A percentile compares a stretch with the other conserved stretches of the same genome.
Conservation (phyloP, 1,140 invertebrate species). For the Platyura marginata region DNA sequence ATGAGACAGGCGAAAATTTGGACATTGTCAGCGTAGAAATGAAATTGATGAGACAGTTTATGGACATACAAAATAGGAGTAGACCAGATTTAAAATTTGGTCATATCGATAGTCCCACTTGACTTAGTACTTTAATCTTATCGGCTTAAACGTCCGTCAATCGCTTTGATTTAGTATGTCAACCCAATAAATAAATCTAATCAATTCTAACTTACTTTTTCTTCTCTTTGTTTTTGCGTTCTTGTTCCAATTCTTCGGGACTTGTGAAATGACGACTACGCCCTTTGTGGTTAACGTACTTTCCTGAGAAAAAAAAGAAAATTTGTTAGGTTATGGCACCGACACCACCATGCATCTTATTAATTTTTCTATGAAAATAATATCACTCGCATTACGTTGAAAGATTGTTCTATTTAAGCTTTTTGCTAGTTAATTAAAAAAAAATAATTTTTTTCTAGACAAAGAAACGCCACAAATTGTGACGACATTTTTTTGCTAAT, state of each 20-base stretch:
- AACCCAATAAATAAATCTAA: slow-evolving; percentile 5
- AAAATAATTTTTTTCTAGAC: no score
- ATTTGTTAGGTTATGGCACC: no score
- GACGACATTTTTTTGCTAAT: no score
- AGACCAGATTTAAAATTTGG: neutral
- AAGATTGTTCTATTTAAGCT: no score
- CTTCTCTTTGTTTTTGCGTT: slow-evolving; percentile 54
- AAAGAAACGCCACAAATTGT: no score
- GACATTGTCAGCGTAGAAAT: neutral
- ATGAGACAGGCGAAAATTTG: neutral
- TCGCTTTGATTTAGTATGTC: neutral
- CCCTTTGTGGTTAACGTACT: slow-evolving; percentile 82
- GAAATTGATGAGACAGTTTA: neutral
- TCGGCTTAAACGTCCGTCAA: neutral
- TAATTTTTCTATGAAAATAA: no score
- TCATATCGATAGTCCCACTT: neutral
- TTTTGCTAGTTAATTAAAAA: no score
- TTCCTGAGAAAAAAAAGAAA: slow-evolving; percentile 32
- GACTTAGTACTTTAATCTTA: neutral
- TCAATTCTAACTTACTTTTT: slow-evolving; percentile 46
- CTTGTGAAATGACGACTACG: slow-evolving; percentile 81
- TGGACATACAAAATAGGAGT: neutral
- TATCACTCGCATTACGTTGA: no score
- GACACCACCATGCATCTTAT: no score
- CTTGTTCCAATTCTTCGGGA: slow-evolving; percentile 77